Conservation (phyloP, 2,113 vertebrate genomes). For the Leptodactylus fuscus region DNA sequence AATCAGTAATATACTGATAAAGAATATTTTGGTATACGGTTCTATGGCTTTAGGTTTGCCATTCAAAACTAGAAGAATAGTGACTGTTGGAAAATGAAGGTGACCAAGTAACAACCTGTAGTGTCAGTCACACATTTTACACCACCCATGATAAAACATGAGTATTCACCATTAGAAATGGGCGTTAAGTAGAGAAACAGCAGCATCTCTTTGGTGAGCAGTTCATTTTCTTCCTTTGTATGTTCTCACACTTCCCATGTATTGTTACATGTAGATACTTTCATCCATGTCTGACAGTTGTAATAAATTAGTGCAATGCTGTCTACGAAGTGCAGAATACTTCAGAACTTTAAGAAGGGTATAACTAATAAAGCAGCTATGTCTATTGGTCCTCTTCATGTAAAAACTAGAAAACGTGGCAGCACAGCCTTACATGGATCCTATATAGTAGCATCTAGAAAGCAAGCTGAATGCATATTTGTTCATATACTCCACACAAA, state of each 20-base stretch:
- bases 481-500: conserved; percentile 29
- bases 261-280: background rate
- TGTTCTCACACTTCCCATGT: background rate
- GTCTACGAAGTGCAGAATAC: conserved; percentile 33
- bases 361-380: background rate
- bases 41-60: background rate
- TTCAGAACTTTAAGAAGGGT: background rate
- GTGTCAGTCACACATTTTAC: background rate
- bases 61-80: background rate
- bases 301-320: conserved; percentile 22
- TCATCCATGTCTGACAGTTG: background rate
- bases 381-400: conserved; percentile 19
- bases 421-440: conserved; percentile 7
- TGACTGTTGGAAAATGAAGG: background rate
- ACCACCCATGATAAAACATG: background rate
- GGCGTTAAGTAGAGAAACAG: background rate
- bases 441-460: background rate
- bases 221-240: background rate
- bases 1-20: conserved; percentile 20
- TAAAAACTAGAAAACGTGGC: background rate
- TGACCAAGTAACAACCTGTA: background rate
- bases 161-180: background rate
- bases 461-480: background rate
- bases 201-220: background rate
- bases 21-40: background rate